Conservation (phyloP, 2,113 vertebrate species). For the Sigmodon hispidus region DNA sequence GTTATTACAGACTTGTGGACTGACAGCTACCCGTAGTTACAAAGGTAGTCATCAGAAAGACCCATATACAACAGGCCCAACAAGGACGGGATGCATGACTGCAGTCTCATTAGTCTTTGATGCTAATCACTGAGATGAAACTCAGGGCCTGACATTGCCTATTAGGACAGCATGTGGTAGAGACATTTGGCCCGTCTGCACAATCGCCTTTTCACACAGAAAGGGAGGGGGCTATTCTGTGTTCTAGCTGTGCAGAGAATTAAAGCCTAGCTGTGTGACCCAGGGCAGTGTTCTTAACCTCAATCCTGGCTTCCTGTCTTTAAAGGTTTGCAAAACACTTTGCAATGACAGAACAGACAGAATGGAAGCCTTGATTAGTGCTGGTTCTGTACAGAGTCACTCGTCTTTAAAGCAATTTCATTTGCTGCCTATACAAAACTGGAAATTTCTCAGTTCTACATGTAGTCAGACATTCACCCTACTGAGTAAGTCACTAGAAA, state of each 20-base stretch:
- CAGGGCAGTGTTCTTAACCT: not conserved
- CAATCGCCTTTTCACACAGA: not conserved
- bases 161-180: not conserved
- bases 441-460: not conserved
- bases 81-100: not conserved
- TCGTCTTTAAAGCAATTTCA: not conserved
- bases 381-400: not conserved
- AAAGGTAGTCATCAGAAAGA: conserved; percentile 10
- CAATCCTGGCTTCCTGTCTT: not conserved
- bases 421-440: not conserved
- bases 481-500: not conserved
- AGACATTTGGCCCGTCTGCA: not conserved
- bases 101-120: not conserved
- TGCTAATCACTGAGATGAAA: not conserved
- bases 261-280: conserved; percentile 4
- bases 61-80: not conserved
- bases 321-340: not conserved
- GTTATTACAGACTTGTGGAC: not conserved
- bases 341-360: not conserved
- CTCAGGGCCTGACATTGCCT: not conserved
- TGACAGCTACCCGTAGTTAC: not conserved
- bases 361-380: not conserved
- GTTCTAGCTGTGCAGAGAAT: not conserved
- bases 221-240: not conserved
- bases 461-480: not conserved